Evolutionary conservation across 1,140 invertebrate genomes (phyloP).

Genomic region (Pogonomyrmex barbatus): DNA sequence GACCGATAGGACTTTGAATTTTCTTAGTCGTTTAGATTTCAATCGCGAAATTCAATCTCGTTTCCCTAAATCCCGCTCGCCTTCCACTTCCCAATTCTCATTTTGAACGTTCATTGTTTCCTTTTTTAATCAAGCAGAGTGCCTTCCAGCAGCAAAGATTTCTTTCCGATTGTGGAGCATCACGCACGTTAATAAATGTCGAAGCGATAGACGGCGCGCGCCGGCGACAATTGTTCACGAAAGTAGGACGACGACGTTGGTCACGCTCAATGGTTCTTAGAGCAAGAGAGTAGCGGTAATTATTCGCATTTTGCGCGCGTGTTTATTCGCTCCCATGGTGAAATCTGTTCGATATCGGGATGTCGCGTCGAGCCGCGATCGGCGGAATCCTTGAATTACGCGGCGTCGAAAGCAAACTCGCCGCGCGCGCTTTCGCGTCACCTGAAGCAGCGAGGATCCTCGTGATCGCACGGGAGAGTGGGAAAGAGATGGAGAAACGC

Average conservation of each 20-base stretch:
- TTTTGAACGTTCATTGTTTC: not conserved
- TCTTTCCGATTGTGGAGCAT: not conserved
- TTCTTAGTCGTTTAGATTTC: no score
- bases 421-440: slow-evolving; percentile 6
- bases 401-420: slow-evolving; percentile 5
- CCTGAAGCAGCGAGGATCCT: not conserved
- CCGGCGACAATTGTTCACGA: slow-evolving; percentile 62
- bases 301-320: slow-evolving; percentile 52
- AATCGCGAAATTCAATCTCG: no score
- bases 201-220: slow-evolving; percentile 28
- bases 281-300: slow-evolving; percentile 53
- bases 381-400: slow-evolving; percentile 20
- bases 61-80: no score
- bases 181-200: slow-evolving; percentile 12
- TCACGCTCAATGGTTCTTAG: slow-evolving; percentile 62
- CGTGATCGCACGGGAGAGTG: not conserved
- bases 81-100: not conserved
- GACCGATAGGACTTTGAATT: no score
- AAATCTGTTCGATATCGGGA: slow-evolving; percentile 40
- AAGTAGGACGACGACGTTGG: slow-evolving; percentile 69
- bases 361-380: not conserved
- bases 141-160: not conserved
- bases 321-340: slow-evolving; percentile 56
- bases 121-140: not conserved
- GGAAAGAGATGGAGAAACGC: not conserved